A percentile compares a stretch with the other conserved stretches of the same genome.
These are phyloP conservation scores for Castor canadensis DNA, from an alignment of 2,113 vertebrate species.

Conservation along the genomic window DNA sequence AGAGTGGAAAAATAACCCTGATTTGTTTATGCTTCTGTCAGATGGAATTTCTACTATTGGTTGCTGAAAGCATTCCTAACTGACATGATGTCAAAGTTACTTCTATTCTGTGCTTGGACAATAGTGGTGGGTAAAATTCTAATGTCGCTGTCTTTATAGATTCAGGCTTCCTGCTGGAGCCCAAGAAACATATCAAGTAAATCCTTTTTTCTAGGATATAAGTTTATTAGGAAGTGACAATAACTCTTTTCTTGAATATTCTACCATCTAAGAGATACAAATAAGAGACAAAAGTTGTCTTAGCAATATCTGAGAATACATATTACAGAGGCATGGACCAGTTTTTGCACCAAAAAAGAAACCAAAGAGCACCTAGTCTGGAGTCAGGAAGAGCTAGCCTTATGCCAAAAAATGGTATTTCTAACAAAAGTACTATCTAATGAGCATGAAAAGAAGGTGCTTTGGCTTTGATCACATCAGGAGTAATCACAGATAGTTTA, in stretches of 20 bases:
- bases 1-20: background rate
- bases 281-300: background rate
- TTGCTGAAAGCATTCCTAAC: background rate
- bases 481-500: background rate
- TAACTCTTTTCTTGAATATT: background rate
- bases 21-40: constrained; percentile 13
- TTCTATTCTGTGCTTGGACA: background rate
- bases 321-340: background rate
- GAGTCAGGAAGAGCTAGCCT: background rate
- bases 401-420: background rate
- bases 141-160: constrained; percentile 6
- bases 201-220: constrained; percentile 6
- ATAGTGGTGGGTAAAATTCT: background rate
- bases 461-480: background rate
- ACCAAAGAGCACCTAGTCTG: background rate
- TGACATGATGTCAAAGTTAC: background rate
- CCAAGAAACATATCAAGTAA: background rate
- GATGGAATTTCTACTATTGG: background rate
- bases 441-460: background rate
- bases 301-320: background rate
- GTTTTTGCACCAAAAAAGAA: background rate
- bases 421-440: background rate
- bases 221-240: background rate
- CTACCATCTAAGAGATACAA: background rate
- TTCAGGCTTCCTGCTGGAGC: background rate